Evolutionary conservation across 1,140 invertebrate species (phyloP).

Genomic region (Temnothorax curvispinosus): DNA sequence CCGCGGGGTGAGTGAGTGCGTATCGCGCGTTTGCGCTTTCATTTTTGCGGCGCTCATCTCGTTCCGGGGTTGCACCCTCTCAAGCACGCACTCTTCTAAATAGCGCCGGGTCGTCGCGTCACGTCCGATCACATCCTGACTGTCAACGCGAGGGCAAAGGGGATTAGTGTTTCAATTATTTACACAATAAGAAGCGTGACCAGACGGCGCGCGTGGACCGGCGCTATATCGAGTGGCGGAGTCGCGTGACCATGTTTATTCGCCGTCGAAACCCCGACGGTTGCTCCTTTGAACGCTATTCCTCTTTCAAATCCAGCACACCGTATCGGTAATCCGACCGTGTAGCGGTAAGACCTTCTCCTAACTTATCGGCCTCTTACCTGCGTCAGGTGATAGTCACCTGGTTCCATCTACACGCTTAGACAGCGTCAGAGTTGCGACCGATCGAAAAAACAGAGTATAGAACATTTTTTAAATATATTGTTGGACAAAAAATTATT

Average conservation of each 20-base stretch:
- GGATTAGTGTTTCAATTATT: conserved; percentile 86
- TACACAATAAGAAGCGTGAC: conserved; percentile 78
- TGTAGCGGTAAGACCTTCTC: conserved; percentile 75
- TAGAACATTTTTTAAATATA: background rate
- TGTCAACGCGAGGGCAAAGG: conserved; percentile 77
- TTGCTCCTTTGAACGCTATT: conserved; percentile 44
- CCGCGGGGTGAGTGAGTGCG: conserved; percentile 70
- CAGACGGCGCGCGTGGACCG: conserved; percentile 48
- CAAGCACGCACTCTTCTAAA: conserved; percentile 67
- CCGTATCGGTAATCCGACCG: conserved; percentile 73
- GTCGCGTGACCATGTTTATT: conserved; percentile 83
- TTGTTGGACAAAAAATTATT: background rate
- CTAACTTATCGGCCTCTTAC: conserved; percentile 74
- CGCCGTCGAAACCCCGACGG: conserved; percentile 66
- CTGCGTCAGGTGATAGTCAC: conserved; percentile 19
- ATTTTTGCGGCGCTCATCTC: conserved; percentile 72
- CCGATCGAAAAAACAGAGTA: background rate
- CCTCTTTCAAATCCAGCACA: background rate
- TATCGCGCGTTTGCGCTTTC: conserved; percentile 70
- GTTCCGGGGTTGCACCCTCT: conserved; percentile 80
- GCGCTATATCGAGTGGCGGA: conserved; percentile 79
- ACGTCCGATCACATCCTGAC: conserved; percentile 79
- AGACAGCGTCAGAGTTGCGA: background rate
- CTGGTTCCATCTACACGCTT: background rate
- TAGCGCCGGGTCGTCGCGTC: background rate